Percentiles rank a stretch among this genome's conserved stretches.
Conservation (phyloP, 2,797 vertebrate species). For the Avahi laniger region DNA sequence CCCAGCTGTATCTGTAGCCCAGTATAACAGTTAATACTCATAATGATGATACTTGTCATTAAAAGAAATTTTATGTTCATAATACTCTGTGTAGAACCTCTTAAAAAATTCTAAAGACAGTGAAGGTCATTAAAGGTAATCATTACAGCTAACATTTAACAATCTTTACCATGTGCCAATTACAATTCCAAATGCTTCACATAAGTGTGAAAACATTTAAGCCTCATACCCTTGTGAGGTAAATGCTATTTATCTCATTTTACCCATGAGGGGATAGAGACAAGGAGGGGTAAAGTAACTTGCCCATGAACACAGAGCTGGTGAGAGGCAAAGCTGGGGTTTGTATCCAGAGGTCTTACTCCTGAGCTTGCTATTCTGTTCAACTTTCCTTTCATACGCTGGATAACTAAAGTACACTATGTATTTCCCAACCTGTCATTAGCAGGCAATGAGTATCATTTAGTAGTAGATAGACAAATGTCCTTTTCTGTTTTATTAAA, state of each 20-base stretch:
- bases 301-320: neutral
- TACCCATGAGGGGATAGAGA: neutral
- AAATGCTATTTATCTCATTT: neutral
- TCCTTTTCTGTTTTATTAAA: neutral
- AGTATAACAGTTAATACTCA: neutral
- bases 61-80: neutral
- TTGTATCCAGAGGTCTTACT: neutral
- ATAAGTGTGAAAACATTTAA: neutral
- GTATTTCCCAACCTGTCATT: neutral
- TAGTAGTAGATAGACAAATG: neutral
- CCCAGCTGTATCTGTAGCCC: neutral
- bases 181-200: neutral
- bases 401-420: neutral
- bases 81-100: neutral
- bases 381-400: neutral
- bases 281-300: neutral
- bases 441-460: neutral
- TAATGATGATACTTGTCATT: neutral
- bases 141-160: neutral
- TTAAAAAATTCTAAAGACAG: neutral
- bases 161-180: neutral
- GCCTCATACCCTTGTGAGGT: neutral
- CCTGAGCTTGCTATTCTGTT: neutral
- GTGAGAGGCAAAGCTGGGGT: neutral
- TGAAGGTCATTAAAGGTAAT: neutral